Conservation (phyloP, 2,888 invertebrate genomes). For the Polydrusus pterygomalis region DNA sequence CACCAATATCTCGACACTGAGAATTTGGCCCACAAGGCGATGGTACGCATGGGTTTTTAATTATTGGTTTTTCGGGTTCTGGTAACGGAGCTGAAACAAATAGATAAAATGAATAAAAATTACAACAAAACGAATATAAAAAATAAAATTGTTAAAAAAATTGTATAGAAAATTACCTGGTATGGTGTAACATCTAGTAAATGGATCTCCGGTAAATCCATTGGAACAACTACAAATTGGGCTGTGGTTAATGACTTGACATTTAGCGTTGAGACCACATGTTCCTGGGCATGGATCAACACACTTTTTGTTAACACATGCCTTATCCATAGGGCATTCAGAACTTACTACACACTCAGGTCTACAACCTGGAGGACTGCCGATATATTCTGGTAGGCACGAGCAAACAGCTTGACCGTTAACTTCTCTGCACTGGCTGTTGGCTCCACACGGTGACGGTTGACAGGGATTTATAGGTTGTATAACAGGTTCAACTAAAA, state of each 20-base stretch:
- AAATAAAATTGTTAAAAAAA: neutral
- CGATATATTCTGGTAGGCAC: conserved; percentile 82
- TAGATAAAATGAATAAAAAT: conserved; percentile 19
- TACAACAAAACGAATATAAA: neutral
- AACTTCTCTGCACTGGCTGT: conserved; percentile 84
- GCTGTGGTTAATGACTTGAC: conserved; percentile 87
- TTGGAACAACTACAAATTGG: conserved; percentile 86
- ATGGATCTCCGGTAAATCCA: conserved; percentile 87
- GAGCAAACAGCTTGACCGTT: conserved; percentile 87
- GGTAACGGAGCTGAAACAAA: conserved; percentile 59
- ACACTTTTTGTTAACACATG: conserved; percentile 88
- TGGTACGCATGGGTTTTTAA: conserved; percentile 82
- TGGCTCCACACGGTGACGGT: conserved; percentile 87
- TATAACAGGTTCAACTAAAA: conserved; percentile 57
- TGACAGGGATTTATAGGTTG: conserved; percentile 78
- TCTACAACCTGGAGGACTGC: conserved; percentile 86
- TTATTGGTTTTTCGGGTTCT: conserved; percentile 57
- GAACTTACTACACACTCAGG: conserved; percentile 90
- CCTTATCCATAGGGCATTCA: conserved; percentile 85
- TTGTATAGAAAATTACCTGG: conserved; percentile 62
- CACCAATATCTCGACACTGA: conserved; percentile 75
- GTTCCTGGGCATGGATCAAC: conserved; percentile 87
- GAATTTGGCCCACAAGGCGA: conserved; percentile 85
- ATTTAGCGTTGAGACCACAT: conserved; percentile 85
- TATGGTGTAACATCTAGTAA: conserved; percentile 80